Percentiles rank a stretch among this genome's conserved stretches.
phyloP scores from a whole-genome alignment of 2,888 invertebrate genomes.

The Brenthis daphne region DNA sequence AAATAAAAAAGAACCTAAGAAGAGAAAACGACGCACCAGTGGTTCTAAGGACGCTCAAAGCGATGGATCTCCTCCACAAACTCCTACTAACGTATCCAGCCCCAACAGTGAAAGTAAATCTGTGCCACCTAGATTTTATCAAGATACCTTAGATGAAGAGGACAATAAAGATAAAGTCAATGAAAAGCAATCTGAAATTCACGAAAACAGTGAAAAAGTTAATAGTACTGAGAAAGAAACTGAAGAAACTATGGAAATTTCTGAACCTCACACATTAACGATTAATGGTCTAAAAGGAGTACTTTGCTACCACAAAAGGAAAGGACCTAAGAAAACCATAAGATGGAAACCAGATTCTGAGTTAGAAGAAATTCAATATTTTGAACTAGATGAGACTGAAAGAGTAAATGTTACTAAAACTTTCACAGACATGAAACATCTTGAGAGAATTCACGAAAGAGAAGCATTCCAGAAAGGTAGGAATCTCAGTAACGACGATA shows the following conservation, averaged over 20 bases:
- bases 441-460: slow-evolving; percentile 93
- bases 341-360: slow-evolving; percentile 91
- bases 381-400: slow-evolving; percentile 97
- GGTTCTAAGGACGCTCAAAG: slow-evolving; percentile 85
- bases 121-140: slow-evolving; percentile 91
- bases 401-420: slow-evolving; percentile 96
- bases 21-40: slow-evolving; percentile 88
- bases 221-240: slow-evolving; percentile 41
- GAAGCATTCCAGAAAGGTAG: slow-evolving; percentile 90
- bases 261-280: slow-evolving; percentile 70
- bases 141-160: slow-evolving; percentile 92
- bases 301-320: slow-evolving; percentile 87
- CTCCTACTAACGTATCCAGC: slow-evolving; percentile 75
- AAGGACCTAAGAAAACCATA: slow-evolving; percentile 90
- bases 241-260: slow-evolving; percentile 63
- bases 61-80: slow-evolving; percentile 81
- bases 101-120: slow-evolving; percentile 74
- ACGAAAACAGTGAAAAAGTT: slow-evolving; percentile 50
- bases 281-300: slow-evolving; percentile 88
- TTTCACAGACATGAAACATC: slow-evolving; percentile 95
- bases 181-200: slow-evolving; percentile 55
- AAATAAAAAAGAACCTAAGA: slow-evolving; percentile 88
- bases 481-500: slow-evolving; percentile 88
- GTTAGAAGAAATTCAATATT: slow-evolving; percentile 92
- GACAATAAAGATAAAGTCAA: slow-evolving; percentile 78